Evolutionary conservation across 2,797 vertebrate species (phyloP), one percentile per base, ranked within the genome.

Genomic region (Diplodus sargus): DNA sequence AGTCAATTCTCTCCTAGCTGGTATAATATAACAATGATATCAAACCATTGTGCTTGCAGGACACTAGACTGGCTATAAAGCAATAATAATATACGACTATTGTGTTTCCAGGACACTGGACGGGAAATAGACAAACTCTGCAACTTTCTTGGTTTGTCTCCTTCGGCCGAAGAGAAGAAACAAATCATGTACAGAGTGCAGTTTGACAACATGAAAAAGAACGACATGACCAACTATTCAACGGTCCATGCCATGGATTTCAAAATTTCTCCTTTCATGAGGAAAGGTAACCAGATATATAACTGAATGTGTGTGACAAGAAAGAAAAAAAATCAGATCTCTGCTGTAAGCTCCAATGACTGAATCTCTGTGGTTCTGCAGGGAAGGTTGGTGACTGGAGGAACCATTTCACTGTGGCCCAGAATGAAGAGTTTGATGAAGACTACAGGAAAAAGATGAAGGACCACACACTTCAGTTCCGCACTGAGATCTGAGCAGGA

Each of bases 131-230:
- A 45, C 45, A 45, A 45, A 15, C 45, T 45, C 14, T 45, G 45
- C 45, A 4, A 4, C 4, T 45, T 45, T 39, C 43, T 45, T 15
- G 43, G 43, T 45, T 45, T 45, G 43, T 45, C 43, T 45, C 43
- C 43, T 45, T 45, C 43, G 11, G 14, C 43, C 14, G 3, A 45
- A 13, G 43, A 45, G 45, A 45, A 16, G 45, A 45, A 45, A 45
- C 45, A 15, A 20, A 91, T 96, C 6, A 58, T 79, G 10, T 74
- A 7, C 17, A 87, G 85, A 13, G 94, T 92, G 0, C 95, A 94
- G 30, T 97, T 96, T 1, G 90, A 94, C 63, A 9, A 70, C 67
- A 96, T 96, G 96, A 94, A 95, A 79, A 78, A 93, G 23, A 95
- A 96, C 48, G 88, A 83, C 4, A 74, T 92, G 87, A 91, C 94